Evolutionary conservation across 2,888 invertebrate species (phyloP).

Genomic region (Cephonodes hylas): DNA sequence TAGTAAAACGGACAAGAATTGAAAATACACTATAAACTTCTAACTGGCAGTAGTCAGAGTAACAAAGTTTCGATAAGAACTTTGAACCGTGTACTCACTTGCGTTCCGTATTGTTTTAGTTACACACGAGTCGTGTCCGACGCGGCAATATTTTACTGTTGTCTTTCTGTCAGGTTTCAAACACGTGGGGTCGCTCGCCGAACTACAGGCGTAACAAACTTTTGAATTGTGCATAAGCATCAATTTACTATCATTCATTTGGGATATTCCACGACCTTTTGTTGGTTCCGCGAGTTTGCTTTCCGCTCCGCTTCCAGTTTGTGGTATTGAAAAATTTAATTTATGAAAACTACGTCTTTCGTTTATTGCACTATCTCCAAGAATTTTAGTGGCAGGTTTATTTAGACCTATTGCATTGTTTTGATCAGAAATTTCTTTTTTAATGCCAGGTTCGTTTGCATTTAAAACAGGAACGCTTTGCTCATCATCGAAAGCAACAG

Average conservation of each 20-base stretch:
- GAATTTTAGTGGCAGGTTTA: not conserved
- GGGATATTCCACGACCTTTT: slow-evolving; percentile 35
- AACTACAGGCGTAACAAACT: slow-evolving; percentile 65
- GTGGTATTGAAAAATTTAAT: not conserved
- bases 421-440: not conserved
- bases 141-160: slow-evolving; percentile 61
- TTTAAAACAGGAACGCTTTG: not conserved
- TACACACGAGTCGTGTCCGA: slow-evolving; percentile 51
- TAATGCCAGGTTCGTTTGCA: not conserved
- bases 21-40: not conserved
- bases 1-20: not conserved
- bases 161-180: slow-evolving; percentile 53
- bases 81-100: slow-evolving; percentile 38
- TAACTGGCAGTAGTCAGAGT: not conserved
- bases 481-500: not conserved
- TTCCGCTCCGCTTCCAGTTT: not conserved
- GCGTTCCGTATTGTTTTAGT: slow-evolving; percentile 48
- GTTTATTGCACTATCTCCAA: not conserved
- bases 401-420: not conserved
- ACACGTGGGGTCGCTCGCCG: slow-evolving; percentile 52
- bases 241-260: slow-evolving; percentile 29
- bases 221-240: slow-evolving; percentile 40
- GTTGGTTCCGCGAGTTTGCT: slow-evolving; percentile 32
- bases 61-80: not conserved
- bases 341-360: not conserved